Evolutionary conservation across 2,888 invertebrate genomes (phyloP).

Genomic region (Leucozona laternaria): DNA sequence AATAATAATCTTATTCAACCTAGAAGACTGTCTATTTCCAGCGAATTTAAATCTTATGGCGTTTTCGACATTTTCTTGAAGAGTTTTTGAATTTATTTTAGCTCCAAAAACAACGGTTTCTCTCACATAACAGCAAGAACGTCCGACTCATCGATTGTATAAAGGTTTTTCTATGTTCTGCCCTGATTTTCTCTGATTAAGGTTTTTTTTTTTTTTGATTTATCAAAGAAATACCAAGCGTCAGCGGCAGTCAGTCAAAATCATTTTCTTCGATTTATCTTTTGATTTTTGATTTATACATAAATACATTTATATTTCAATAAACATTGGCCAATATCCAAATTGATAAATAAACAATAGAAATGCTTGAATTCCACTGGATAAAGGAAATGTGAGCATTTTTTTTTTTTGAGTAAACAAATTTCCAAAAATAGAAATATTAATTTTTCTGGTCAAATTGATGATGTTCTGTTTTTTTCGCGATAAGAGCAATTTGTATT

Average conservation of each 20-base stretch:
- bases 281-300: constrained; percentile 51
- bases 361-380: constrained; percentile 74
- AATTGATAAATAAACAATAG: constrained; percentile 73
- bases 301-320: constrained; percentile 73
- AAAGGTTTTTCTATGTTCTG: too few relatives aligned
- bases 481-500: constrained; percentile 18
- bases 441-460: constrained; percentile 18
- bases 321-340: constrained; percentile 73
- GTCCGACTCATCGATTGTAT: too few relatives aligned
- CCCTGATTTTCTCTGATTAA: neutral
- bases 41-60: too few relatives aligned
- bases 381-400: constrained; percentile 60
- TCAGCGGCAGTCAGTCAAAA: constrained; percentile 44
- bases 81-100: too few relatives aligned
- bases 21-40: too few relatives aligned
- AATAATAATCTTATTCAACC: too few relatives aligned
- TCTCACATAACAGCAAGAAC: too few relatives aligned
- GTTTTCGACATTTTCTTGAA: too few relatives aligned
- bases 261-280: constrained; percentile 24
- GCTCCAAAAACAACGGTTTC: too few relatives aligned
- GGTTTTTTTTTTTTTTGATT: constrained; percentile 5
- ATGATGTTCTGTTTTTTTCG: neutral
- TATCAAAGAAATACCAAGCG: constrained; percentile 18
- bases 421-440: constrained; percentile 57
- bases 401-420: constrained; percentile 39